Conservation (phyloP, 2,888 invertebrate species). For the Coleophora deauratella region DNA sequence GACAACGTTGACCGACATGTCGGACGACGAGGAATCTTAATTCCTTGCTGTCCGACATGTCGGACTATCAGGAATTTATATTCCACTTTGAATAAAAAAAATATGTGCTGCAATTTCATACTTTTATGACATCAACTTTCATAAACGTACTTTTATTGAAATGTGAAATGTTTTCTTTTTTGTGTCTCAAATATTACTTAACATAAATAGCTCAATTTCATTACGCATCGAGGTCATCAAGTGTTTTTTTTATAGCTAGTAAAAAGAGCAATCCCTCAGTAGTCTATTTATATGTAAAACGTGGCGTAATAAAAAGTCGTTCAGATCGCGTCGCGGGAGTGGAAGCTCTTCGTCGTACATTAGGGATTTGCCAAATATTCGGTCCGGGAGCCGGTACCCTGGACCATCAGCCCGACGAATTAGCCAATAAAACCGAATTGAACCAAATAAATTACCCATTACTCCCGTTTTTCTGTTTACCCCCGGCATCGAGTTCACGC, state of each 20-base stretch:
- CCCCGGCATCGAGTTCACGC: neutral
- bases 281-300: slow-evolving; percentile 59
- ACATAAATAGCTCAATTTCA: no score
- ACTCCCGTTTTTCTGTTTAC: slow-evolving; percentile 52
- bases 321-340: slow-evolving; percentile 32
- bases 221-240: slow-evolving; percentile 2
- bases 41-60: no score
- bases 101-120: no score
- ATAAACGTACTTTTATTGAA: no score
- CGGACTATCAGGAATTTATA: no score
- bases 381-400: slow-evolving; percentile 25
- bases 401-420: slow-evolving; percentile 58
- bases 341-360: neutral
- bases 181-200: no score
- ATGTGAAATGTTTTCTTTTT: no score
- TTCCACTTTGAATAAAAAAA: no score
- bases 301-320: slow-evolving; percentile 46
- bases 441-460: slow-evolving; percentile 64
- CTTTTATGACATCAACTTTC: no score
- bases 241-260: slow-evolving; percentile 24
- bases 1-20: no score
- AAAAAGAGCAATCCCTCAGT: slow-evolving; percentile 35
- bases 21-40: no score
- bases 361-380: slow-evolving; percentile 51
- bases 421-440: slow-evolving; percentile 71